Conservation (phyloP, 2,113 vertebrate species). For the Neodon shergylaensis region DNA sequence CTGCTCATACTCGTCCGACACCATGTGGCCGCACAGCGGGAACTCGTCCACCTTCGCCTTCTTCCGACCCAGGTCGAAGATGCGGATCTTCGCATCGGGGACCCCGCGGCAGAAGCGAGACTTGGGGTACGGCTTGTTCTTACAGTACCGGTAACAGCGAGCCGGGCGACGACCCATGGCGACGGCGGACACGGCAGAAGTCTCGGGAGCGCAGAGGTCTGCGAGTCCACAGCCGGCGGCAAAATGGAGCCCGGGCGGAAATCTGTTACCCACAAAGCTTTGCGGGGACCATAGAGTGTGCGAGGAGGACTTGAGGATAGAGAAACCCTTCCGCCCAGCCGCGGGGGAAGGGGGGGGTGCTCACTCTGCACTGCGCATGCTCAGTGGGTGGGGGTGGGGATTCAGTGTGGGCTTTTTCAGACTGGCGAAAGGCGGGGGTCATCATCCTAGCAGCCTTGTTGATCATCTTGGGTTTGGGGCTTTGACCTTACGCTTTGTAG, state of each 20-base stretch:
- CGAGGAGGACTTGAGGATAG: fast-evolving
- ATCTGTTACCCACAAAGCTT: background rate
- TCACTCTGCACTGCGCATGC: fast-evolving
- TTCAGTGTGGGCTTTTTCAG: no score
- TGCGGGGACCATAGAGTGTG: background rate
- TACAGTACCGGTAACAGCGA: conserved; percentile 91
- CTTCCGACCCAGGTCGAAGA: conserved; percentile 95
- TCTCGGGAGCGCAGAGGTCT: fast-evolving
- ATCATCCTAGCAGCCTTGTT: fast-evolving
- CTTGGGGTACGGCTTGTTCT: conserved; percentile 95
- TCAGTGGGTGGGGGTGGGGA: background rate
- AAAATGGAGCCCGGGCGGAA: background rate
- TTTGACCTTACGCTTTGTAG: background rate
- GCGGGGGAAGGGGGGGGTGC: background rate
- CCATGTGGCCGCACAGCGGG: conserved; percentile 95
- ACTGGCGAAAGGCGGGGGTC: fast-evolving
- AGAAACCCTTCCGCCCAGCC: fast-evolving
- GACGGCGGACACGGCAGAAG: fast-evolving
- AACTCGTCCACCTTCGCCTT: conserved; percentile 96
- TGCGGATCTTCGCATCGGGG: conserved; percentile 95
- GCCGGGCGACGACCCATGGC: conserved; percentile 61
- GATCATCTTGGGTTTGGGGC: fast-evolving
- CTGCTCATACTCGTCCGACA: conserved; percentile 95
- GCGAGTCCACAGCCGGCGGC: no score
- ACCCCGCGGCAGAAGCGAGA: conserved; percentile 96